These are phyloP conservation scores for Cyrtorhinus lividipennis DNA, from an alignment of 1,140 invertebrate species.

Conservation along the genomic window DNA sequence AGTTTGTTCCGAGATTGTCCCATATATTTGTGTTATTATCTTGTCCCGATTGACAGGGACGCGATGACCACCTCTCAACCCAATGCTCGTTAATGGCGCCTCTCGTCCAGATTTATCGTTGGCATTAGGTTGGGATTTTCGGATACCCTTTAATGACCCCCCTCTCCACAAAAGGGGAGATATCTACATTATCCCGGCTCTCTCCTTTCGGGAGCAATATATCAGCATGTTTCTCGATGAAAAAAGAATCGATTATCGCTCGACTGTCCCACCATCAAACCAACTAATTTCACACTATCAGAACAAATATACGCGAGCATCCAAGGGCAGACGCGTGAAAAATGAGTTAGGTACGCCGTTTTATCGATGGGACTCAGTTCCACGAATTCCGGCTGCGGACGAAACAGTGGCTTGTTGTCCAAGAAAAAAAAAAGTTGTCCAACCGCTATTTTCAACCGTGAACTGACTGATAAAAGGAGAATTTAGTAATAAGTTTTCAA, in stretches of 20 bases:
- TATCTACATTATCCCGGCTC: conserved; percentile 1
- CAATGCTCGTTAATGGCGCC: conserved; percentile 1
- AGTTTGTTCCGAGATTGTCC: conserved; percentile 5
- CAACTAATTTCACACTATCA: too few relatives aligned
- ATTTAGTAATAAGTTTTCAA: too few relatives aligned
- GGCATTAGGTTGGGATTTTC: conserved; percentile 4
- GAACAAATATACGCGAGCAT: too few relatives aligned
- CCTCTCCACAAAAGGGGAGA: background rate
- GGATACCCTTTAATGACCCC: conserved; percentile 2
- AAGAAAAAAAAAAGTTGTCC: too few relatives aligned
- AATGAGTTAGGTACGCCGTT: background rate
- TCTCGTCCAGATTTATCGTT: background rate
- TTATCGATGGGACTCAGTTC: background rate
- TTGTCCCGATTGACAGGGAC: background rate
- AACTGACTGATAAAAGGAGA: too few relatives aligned
- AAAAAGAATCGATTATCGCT: background rate
- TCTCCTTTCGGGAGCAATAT: background rate
- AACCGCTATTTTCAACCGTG: too few relatives aligned
- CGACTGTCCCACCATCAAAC: too few relatives aligned
- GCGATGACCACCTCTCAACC: conserved; percentile 6
- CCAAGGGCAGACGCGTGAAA: background rate
- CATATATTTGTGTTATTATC: conserved; percentile 7
- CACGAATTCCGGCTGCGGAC: too few relatives aligned
- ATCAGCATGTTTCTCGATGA: background rate
- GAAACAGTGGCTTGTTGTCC: too few relatives aligned